A percentile compares a stretch with the other conserved stretches of the same genome.
Conservation (phyloP, 2,888 invertebrate genomes). For the Caenorhabditis angaria region DNA sequence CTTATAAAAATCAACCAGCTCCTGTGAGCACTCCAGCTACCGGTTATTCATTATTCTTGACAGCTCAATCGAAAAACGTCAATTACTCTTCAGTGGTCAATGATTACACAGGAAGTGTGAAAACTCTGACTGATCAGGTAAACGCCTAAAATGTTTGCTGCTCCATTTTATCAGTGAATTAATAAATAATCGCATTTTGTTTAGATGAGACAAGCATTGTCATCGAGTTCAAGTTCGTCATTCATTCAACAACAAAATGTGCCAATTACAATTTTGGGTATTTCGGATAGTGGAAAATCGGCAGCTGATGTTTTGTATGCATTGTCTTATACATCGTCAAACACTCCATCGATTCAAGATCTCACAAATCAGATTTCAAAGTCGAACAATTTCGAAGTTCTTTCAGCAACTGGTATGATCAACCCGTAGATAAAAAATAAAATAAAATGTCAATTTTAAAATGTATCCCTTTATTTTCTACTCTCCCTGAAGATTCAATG, state of each 20-base stretch:
- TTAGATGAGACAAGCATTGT: conserved; percentile 16
- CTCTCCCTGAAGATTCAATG: too few relatives aligned
- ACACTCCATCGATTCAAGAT: conserved; percentile 12
- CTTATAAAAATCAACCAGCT: conserved; percentile 19
- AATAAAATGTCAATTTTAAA: not conserved
- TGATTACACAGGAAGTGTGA: conserved; percentile 22
- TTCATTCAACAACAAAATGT: conserved; percentile 9
- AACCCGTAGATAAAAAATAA: not conserved
- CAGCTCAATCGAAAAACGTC: conserved; percentile 13
- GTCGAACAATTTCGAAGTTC: conserved; percentile 11
- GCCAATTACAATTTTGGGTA: conserved; percentile 40
- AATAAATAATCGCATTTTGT: not conserved
- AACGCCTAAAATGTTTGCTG: not conserved
- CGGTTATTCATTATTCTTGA: conserved; percentile 26
- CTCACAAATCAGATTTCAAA: conserved; percentile 15
- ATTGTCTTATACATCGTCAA: conserved; percentile 19
- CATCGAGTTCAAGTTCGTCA: not conserved
- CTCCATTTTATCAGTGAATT: conserved; percentile 8
- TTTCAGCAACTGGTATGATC: conserved; percentile 15
- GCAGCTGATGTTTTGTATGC: conserved; percentile 28
- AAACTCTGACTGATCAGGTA: conserved; percentile 27
- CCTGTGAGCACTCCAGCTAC: not conserved
- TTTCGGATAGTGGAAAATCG: conserved; percentile 21
- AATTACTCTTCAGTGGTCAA: conserved; percentile 22
- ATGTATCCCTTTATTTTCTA: too few relatives aligned